Base-by-base conservation (phyloP, 1,140 invertebrate genomes). In the Cylas formicarius region DNA sequence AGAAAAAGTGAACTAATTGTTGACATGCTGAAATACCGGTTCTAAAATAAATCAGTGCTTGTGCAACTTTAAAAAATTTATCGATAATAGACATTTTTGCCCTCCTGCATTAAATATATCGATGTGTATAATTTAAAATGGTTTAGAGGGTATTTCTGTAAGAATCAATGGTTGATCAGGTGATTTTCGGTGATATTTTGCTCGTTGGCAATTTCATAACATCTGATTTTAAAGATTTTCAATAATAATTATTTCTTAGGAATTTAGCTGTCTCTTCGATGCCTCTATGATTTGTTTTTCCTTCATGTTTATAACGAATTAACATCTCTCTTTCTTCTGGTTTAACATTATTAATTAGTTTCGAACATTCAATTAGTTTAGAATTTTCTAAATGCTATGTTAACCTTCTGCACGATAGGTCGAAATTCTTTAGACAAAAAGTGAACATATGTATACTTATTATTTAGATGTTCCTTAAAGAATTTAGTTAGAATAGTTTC, bases 201-300 rank as follows among this genome's bases (percentile, higher is more conserved):
- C 34, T 4, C 17, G 3, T 37, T 37, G 17, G n/a, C 34, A 37
- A 9, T 9, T 21, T 20, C 34, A 21, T 23, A 37, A 37, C 26
- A 37, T 10, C 26, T 23, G 8, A 3, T 37, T 37, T 37, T 16
- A 37, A 8, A 3, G 16, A 7, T 21, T 5, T 2, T 23, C 34
- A 37, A 22, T 37, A 37, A 4, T 37, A 21, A 20, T 37, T 37
- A 11, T 13, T n/a, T 37, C 26, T 37, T 5, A 37, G 17, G 13
- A 26, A 26, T 32, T 32, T 11, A 13, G 6, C 7, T 13, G 29
- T 32, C 17, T 32, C 29, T 6, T 5, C 5, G 11, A 32, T 32
- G 13, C 29, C 29, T 6, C 29, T 5, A 11, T 5, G 29, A 6
- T 32, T 32, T 32, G 29, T 32, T 16, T 32, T 32, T 32, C 29